phyloP scores from a whole-genome alignment of 2,113 vertebrate species.

The Chitala chitala region DNA sequence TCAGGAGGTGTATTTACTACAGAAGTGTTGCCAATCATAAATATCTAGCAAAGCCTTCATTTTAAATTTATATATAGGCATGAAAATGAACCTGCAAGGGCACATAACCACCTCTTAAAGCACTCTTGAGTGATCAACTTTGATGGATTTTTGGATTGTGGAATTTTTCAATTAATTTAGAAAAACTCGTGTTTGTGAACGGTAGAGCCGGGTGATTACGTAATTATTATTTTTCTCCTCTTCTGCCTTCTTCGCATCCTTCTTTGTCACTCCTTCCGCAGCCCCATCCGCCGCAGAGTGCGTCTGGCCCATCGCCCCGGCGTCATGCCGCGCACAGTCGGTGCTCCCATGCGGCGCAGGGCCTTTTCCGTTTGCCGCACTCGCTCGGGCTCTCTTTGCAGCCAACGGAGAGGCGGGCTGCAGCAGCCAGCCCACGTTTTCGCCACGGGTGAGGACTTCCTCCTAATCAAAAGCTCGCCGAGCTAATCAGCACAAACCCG shows the following conservation, averaged over 20 bases:
- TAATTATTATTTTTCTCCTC: neutral
- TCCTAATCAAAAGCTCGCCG: slow-evolving; percentile 2
- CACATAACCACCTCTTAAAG: no score
- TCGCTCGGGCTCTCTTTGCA: neutral
- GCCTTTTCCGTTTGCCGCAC: neutral
- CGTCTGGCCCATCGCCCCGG: neutral
- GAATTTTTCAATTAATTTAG: no score
- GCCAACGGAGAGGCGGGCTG: neutral
- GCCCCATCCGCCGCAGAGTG: neutral
- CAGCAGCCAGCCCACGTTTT: neutral
- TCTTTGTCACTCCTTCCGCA: neutral
- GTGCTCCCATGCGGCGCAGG: neutral
- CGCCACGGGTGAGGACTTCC: neutral
- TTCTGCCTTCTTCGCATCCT: neutral
- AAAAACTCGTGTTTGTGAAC: no score
- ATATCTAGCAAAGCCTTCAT: no score
- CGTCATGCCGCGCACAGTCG: neutral
- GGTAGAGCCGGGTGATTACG: neutral
- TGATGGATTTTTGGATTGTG: no score
- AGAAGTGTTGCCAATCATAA: no score
- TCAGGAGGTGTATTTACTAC: no score
- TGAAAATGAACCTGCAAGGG: no score
- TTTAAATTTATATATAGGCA: no score
- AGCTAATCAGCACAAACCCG: slow-evolving; percentile 13
- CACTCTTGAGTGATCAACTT: no score